phyloP scores from a whole-genome alignment of 92 coral and sea anemone genomes.

The Pocillopora grandis region DNA sequence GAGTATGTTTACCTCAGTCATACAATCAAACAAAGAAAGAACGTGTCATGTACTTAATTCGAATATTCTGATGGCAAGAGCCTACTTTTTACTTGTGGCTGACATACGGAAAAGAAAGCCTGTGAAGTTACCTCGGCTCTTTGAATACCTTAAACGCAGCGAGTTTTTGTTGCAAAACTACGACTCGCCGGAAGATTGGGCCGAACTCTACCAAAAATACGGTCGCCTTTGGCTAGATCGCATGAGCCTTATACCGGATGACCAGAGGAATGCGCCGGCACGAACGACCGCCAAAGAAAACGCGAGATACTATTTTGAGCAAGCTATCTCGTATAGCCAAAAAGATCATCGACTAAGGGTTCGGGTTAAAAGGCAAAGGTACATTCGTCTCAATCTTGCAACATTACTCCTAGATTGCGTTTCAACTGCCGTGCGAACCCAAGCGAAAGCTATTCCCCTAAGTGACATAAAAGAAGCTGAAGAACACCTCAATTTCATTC shows the following conservation, averaged over 20 bases:
- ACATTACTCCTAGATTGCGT: slow-evolving; percentile 32
- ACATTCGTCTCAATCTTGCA: slow-evolving; percentile 18
- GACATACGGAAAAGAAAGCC: not conserved
- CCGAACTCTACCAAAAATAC: slow-evolving; percentile 19
- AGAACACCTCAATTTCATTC: slow-evolving; percentile 13
- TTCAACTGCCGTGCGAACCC: slow-evolving; percentile 17
- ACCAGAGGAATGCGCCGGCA: not conserved
- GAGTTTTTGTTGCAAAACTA: slow-evolving; percentile 13
- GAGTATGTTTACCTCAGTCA: not conserved
- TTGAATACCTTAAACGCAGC: slow-evolving; percentile 12
- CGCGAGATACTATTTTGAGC: slow-evolving; percentile 4
- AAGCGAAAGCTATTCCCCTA: slow-evolving; percentile 1
- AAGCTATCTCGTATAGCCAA: not conserved
- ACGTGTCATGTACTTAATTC: not conserved
- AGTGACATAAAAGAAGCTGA: slow-evolving; percentile 34
- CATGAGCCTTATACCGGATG: slow-evolving; percentile 13
- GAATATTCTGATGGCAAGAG: slow-evolving; percentile 17
- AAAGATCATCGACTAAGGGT: slow-evolving; percentile 1
- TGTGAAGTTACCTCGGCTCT: not conserved
- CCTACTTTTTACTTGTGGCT: slow-evolving; percentile 12
- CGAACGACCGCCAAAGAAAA: not conserved
- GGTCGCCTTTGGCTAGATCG: slow-evolving; percentile 3
- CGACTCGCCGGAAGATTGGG: slow-evolving; percentile 30
- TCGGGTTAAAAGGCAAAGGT: not conserved
- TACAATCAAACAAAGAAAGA: not conserved